phyloP scores from a whole-genome alignment of 2,113 vertebrate genomes.

The Ornithorhynchus anatinus region DNA sequence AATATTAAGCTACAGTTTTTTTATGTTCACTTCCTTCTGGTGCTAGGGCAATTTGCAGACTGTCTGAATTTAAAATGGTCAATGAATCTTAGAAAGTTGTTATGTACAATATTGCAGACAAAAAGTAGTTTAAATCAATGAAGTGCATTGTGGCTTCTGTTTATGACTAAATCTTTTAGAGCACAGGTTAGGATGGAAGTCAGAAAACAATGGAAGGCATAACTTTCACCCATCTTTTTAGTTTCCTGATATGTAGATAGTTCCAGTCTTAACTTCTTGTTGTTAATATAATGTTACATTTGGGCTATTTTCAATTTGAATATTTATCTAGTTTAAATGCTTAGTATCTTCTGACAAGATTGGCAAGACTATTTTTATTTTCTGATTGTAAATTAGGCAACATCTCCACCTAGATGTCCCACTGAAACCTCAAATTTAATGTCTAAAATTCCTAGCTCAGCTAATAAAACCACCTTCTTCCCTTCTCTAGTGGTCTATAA shows the following conservation, averaged over 20 bases:
- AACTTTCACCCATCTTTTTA: not conserved
- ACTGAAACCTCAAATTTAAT: too few species aligned
- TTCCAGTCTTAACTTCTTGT: not conserved
- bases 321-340: too few species aligned
- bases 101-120: not conserved
- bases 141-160: not conserved
- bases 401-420: too few species aligned
- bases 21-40: not conserved
- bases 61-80: conserved; percentile 18
- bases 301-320: too few species aligned
- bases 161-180: conserved; percentile 24
- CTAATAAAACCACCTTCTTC: too few species aligned
- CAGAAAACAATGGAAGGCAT: not conserved
- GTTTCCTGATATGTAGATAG: not conserved
- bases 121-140: conserved; percentile 22
- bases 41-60: conserved; percentile 5
- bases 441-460: too few species aligned
- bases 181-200: not conserved
- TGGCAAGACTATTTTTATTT: too few species aligned
- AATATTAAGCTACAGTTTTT: not conserved
- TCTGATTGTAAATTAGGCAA: too few species aligned
- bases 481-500: too few species aligned
- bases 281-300: too few species aligned
- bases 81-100: conserved; percentile 13
- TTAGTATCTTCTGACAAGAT: too few species aligned